Base-by-base conservation (phyloP, 1,140 invertebrate genomes). In the Goniozus legneri region DNA sequence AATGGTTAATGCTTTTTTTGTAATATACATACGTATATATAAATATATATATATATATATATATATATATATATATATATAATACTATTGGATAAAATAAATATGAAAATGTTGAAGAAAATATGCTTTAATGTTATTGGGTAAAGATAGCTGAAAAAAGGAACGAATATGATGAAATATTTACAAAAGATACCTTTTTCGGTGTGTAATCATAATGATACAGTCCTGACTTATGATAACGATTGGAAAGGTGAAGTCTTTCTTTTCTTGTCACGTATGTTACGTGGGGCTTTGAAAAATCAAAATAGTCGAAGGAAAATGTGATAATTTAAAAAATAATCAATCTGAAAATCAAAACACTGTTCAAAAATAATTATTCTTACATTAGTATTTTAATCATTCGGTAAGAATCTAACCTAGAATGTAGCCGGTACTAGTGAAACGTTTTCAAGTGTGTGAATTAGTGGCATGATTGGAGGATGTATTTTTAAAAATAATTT, bases 1-100 rank as follows among this genome's bases (percentile, higher is more conserved):
- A n/a, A n/a, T n/a, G n/a, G n/a, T n/a, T n/a, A n/a, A n/a, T n/a
- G n/a, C n/a, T n/a, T 31, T 35, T 52, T 35, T 35, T 3, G 41
- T 44, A 36, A 45, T 32, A 38, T 21, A 56, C 56, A 47, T 33
- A 24, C 50, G 45, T 35, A 24, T 50, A n/a, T 48, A 51, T 36
- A 32, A 52, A 40, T 31, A 49, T 35, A 52, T 49, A 47, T 24
- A 27, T 27, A 10, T 10, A 10, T 10, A 4, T 27, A 27, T 27
- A 27, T 27, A 27, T 27, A 27, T 27, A 27, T 27, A 27, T 10
- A 10, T 27, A 27, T 27, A 27, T 27, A 10, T 6, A 27, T 6
- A 27, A 27, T 6, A 27, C 10, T 10, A 27, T 6, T 27, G 24
- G 10, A 27, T 27, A 27, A 27, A 27, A 27, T 27, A 6, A 27